These are phyloP conservation scores for Eciton burchellii DNA, from an alignment of 1,140 invertebrate species.

Conservation along the genomic window DNA sequence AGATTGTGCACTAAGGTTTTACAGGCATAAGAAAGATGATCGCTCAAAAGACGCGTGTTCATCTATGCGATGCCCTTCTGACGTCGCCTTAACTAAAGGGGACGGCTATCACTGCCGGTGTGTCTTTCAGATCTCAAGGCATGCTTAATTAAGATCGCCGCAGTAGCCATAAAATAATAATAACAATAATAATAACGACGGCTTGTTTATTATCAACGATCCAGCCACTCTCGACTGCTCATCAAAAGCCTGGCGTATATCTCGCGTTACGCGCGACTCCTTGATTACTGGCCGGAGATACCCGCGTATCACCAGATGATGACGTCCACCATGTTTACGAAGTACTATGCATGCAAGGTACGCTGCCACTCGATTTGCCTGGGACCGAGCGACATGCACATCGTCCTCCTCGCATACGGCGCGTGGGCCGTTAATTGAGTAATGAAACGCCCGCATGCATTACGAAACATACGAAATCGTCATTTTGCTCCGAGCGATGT, in stretches of 20 bases:
- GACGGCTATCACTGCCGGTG: background rate
- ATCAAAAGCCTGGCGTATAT: conserved; percentile 29
- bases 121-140: conserved; percentile 16
- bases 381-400: conserved; percentile 37
- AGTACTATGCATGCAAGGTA: conserved; percentile 43
- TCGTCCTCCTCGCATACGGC: conserved; percentile 39
- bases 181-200: conserved; percentile 25
- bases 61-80: background rate
- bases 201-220: conserved; percentile 31
- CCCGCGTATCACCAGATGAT: conserved; percentile 15
- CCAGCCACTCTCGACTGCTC: background rate
- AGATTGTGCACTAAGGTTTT: too few relatives aligned
- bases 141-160: conserved; percentile 41
- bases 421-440: conserved; percentile 71
- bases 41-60: background rate
- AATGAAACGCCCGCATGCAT: conserved; percentile 64
- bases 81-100: conserved; percentile 41
- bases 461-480: conserved; percentile 1
- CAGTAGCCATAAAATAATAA: conserved; percentile 38
- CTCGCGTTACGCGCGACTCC: conserved; percentile 47
- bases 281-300: conserved; percentile 46
- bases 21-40: background rate
- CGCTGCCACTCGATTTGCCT: conserved; percentile 66
- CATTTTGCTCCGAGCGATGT: background rate
- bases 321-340: conserved; percentile 66